Percentiles rank a stretch among this genome's conserved stretches.
These are phyloP conservation scores for Galeruca laticollis DNA, from an alignment of 2,888 invertebrate genomes.

Conservation along the genomic window DNA sequence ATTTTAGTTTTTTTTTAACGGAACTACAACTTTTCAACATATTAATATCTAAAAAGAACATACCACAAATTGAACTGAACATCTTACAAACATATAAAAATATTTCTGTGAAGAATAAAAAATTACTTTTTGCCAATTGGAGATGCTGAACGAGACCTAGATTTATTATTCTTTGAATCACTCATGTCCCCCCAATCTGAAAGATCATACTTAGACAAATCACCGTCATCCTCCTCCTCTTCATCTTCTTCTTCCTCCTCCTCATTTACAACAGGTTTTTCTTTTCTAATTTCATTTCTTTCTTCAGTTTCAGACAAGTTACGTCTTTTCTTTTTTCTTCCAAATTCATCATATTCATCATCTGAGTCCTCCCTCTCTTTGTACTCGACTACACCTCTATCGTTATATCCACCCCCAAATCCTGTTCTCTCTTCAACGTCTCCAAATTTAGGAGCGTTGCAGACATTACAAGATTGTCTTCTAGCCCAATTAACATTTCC, in stretches of 20 bases:
- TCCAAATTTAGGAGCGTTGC: slow-evolving; percentile 97
- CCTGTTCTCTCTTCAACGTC: slow-evolving; percentile 87
- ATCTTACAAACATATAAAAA: not conserved
- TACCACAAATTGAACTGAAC: not conserved
- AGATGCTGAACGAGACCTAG: slow-evolving; percentile 37
- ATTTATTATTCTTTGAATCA: slow-evolving; percentile 50
- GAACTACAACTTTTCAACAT: slow-evolving; percentile 6
- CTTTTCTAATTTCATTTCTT: slow-evolving; percentile 18
- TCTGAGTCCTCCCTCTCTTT: slow-evolving; percentile 87
- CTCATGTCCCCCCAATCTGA: slow-evolving; percentile 69
- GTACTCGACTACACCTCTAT: slow-evolving; percentile 96
- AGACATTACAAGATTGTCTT: slow-evolving; percentile 96
- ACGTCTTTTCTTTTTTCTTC: slow-evolving; percentile 61
- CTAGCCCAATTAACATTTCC: slow-evolving; percentile 99
- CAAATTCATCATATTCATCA: slow-evolving; percentile 93
- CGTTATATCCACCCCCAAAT: slow-evolving; percentile 94
- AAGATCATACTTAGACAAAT: slow-evolving; percentile 71
- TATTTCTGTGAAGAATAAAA: slow-evolving; percentile 1
- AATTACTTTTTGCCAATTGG: slow-evolving; percentile 24
- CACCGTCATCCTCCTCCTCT: slow-evolving; percentile 70
- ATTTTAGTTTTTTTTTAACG: no score
- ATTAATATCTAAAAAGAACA: not conserved
- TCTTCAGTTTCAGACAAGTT: slow-evolving; percentile 43
- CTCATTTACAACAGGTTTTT: slow-evolving; percentile 24
- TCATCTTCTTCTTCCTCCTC: slow-evolving; percentile 64